Evolutionary conservation across 2,797 vertebrate species (phyloP), one percentile per base, ranked within the genome.

Genomic region (Microcaecilia unicolor): DNA sequence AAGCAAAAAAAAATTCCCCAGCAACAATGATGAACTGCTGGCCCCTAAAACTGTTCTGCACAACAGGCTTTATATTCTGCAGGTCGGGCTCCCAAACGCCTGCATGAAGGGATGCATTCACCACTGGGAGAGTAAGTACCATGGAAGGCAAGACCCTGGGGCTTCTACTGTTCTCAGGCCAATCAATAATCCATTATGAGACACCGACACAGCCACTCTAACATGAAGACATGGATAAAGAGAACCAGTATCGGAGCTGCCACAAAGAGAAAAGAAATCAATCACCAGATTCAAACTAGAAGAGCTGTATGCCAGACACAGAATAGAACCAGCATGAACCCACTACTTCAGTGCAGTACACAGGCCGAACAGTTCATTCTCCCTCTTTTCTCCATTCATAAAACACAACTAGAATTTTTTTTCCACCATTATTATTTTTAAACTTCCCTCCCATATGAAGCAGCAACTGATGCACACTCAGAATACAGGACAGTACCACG

Each of bases 161-260:
- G 86, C 74, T 61, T 64, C 79, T 56, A 75, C 78, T 79, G 81
- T 87, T 85, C 59, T 48, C 80, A 74, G 78, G 83, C 78, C 81
- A 83, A 92, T 94, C 93, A 93, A 92, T 96, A 93, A 87, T 86
- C 86, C 88, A 91, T 92, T 91, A 92, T 92, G 84, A 85, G 76
- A 87, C 72, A 86, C 87, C 85, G 80, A 78, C 75, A 84, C 80
- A 75, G 87, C 81, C 78, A 72, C 78, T 74, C 74, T 69, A 53
- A 71, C 45, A 66, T 76, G 68, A 58, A 73, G 61, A 61, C 53
- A 52, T 55, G 73, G 78, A 85, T 77, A 81, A 82, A 82, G 75
- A 64, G 67, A 27, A 67, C 63, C 73, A 81, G 72, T 81, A 76
- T 78, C 57, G 51, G 53, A 48, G 33, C 28, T 55, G 60, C 49